Base-by-base conservation (phyloP, 1,140 invertebrate genomes). In the Cryptotermes secundus region DNA sequence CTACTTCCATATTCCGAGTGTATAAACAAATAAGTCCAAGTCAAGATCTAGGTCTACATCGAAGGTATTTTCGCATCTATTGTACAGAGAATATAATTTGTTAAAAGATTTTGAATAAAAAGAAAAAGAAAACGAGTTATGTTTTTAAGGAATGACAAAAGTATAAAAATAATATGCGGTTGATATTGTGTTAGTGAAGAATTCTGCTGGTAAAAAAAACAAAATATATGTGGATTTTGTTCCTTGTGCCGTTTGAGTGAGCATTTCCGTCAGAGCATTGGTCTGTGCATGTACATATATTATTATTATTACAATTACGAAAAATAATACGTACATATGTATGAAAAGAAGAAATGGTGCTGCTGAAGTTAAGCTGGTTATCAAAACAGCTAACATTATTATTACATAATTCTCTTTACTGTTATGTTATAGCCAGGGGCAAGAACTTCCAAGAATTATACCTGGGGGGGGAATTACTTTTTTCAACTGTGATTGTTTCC, bases 21-120 rank as follows among this genome's bases (percentile, higher is more conserved):
- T 3, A 31, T 12, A 31, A 72, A n/a, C 1, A 59, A n/a, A n/a
- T 6, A 72, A 3, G 59, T 72, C n/a, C 59, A 72, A 31, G 59
- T 72, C 26, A n/a, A n/a, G 59, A 22, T 72, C 31, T 14, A 72
- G 59, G 59, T 26, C 59, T 72, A 72, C 59, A 72, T 72, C 59
- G 59, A 72, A 72, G 59, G 7, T 72, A 72, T 72, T 72, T 72
- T 72, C 59, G 26, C 7, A 16, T 72, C 26, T 72, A 31, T 72
- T 72, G 59, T 72, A 72, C 59, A 72, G 59, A 72, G 59, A 72
- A 72, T 72, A 72, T 72, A 72, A 72, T 72, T 72, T 72, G 59
- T 72, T 72, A 72, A n/a, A n/a, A 72, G 59, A 72, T 72, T 72
- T 72, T 72, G 59, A n/a, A 72, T n/a, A 59, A 72, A 7, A n/a